Percentiles rank a stretch among this genome's conserved stretches.
phyloP scores from a whole-genome alignment of 2,888 invertebrate genomes.

The Nymphalis urticae region DNA sequence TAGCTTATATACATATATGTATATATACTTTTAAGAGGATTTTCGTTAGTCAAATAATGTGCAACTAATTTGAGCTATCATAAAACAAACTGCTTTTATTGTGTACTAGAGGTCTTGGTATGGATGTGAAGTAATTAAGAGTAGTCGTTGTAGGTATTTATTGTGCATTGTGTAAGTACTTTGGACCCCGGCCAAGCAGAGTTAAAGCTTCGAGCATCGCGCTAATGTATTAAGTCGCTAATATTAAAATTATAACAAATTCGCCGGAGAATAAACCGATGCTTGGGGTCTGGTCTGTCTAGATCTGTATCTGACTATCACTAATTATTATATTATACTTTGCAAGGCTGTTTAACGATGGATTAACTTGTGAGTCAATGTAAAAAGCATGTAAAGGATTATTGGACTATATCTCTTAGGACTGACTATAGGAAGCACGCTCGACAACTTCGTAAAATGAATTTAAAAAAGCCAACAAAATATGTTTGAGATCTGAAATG shows the following conservation, averaged over 20 bases:
- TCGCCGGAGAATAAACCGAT: constrained; percentile 17
- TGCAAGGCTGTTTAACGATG: too few relatives aligned
- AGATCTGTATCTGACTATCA: too few relatives aligned
- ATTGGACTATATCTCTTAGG: too few relatives aligned
- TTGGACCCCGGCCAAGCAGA: constrained; percentile 68
- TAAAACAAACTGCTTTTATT: constrained; percentile 42
- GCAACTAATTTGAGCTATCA: constrained; percentile 34
- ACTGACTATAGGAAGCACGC: too few relatives aligned
- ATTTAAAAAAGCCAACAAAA: constrained; percentile 1
- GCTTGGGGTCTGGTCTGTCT: too few relatives aligned
- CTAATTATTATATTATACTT: too few relatives aligned
- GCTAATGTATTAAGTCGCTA: constrained; percentile 66
- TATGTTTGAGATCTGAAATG: constrained; percentile 21
- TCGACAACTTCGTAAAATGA: too few relatives aligned
- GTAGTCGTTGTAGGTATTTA: constrained; percentile 72
- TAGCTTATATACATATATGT: too few relatives aligned
- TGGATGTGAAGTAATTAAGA: constrained; percentile 74
- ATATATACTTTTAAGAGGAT: too few relatives aligned
- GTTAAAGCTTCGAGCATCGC: constrained; percentile 69
- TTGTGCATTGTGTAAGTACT: constrained; percentile 70
- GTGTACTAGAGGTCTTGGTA: constrained; percentile 52
- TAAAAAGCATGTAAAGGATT: too few relatives aligned
- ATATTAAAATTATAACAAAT: constrained; percentile 55
- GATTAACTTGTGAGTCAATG: too few relatives aligned
- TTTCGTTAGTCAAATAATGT: constrained; percentile 9